Conservation (phyloP, 2,888 invertebrate genomes). For the Athetis lepigone region DNA sequence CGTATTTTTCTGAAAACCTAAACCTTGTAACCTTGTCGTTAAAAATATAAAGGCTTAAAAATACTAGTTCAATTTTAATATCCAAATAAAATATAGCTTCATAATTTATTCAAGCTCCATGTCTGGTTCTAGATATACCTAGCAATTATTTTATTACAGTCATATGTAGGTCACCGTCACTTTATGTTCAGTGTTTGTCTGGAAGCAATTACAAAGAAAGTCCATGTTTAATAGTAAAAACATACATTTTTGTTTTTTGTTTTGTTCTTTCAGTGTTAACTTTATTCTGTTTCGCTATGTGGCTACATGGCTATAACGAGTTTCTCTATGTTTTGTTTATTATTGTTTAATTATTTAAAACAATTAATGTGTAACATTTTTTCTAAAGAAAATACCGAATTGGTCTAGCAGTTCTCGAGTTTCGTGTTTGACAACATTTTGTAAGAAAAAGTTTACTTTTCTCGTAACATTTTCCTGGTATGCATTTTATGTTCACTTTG, state of each 20-base stretch:
- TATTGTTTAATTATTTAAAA: too few relatives aligned
- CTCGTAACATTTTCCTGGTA: slow-evolving; percentile 11
- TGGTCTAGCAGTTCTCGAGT: too few relatives aligned
- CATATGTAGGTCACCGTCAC: slow-evolving; percentile 1
- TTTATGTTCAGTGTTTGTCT: slow-evolving; percentile 7
- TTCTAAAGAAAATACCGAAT: too few relatives aligned
- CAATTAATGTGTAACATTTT: too few relatives aligned
- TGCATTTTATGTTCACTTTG: slow-evolving; percentile 37
- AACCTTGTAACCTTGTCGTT: background rate
- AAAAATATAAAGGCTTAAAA: background rate
- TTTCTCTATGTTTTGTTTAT: too few relatives aligned
- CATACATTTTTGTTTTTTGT: background rate
- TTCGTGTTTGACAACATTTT: too few relatives aligned
- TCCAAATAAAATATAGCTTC: background rate
- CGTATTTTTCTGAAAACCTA: background rate
- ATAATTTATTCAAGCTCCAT: background rate
- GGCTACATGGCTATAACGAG: too few relatives aligned
- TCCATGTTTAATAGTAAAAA: slow-evolving; percentile 8
- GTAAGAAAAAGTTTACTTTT: too few relatives aligned
- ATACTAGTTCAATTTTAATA: background rate
- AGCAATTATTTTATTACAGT: slow-evolving; percentile 4
- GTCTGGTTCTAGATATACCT: background rate
- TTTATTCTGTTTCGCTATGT: slow-evolving; percentile 18
- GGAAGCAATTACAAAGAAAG: slow-evolving; percentile 14
- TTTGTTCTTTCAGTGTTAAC: slow-evolving; percentile 17